A percentile compares a stretch with the other conserved stretches of the same genome.
These are phyloP conservation scores for Ectobius pallidus DNA, from an alignment of 2,888 invertebrate species.

Conservation along the genomic window DNA sequence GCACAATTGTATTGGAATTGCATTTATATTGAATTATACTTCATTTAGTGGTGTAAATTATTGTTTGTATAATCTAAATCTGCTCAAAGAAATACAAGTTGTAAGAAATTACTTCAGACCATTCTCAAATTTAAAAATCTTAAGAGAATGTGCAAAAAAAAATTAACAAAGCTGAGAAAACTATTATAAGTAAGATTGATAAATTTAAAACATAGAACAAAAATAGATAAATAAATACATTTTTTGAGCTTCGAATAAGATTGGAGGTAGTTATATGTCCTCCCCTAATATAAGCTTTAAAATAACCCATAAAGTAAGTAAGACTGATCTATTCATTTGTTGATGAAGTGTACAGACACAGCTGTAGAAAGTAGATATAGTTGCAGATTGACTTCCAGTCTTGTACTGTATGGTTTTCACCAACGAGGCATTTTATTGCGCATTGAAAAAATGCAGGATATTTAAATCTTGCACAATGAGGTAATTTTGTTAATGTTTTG, in stretches of 20 bases:
- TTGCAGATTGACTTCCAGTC: not conserved
- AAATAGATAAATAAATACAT: not conserved
- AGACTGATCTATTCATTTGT: slow-evolving; percentile 9
- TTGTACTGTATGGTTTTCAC: not conserved
- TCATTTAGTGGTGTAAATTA: not conserved
- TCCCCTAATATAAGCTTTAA: slow-evolving; percentile 1
- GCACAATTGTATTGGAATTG: not conserved
- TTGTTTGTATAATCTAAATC: not conserved
- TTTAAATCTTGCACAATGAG: too few species aligned
- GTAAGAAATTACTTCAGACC: not conserved
- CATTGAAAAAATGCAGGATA: too few species aligned
- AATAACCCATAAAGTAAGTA: not conserved
- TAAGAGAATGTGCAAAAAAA: not conserved
- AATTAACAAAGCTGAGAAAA: not conserved
- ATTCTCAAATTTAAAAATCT: not conserved
- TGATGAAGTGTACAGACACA: not conserved
- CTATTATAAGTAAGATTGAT: not conserved
- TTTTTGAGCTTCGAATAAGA: too few species aligned
- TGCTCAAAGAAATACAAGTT: not conserved
- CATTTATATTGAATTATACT: not conserved
- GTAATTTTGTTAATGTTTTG: too few species aligned
- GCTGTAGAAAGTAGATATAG: not conserved
- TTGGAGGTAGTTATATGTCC: not conserved
- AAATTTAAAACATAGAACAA: not conserved
- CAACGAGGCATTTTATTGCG: too few species aligned